These are phyloP conservation scores for Aulostomus chinensis DNA, from an alignment of 2,797 vertebrate species.

Conservation along the genomic window DNA sequence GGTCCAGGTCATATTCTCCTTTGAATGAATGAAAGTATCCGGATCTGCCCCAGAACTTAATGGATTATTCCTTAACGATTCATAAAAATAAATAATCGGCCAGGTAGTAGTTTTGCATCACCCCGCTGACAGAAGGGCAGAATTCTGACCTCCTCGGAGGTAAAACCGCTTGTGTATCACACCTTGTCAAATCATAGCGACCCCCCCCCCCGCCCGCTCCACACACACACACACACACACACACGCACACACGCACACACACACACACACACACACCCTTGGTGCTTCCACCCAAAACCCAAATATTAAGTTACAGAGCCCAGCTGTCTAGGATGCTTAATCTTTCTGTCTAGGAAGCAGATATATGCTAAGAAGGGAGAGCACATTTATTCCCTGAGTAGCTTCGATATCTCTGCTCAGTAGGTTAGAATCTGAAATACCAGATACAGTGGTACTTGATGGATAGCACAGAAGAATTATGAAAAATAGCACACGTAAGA, in stretches of 20 bases:
- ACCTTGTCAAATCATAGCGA: conserved; percentile 61
- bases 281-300: conserved; percentile 63
- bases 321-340: conserved; percentile 72
- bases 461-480: background rate
- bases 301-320: conserved; percentile 74
- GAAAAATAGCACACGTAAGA: background rate
- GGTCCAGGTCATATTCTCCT: too few species aligned
- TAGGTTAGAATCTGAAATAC: conserved; percentile 28
- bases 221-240: too few species aligned
- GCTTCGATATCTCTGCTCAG: conserved; percentile 33
- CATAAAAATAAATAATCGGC: too few species aligned
- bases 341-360: conserved; percentile 68
- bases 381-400: conserved; percentile 56
- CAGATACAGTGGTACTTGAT: conserved; percentile 6
- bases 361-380: conserved; percentile 70
- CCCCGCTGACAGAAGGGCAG: too few species aligned
- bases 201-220: too few species aligned
- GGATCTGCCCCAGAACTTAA: too few species aligned
- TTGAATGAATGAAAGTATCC: too few species aligned
- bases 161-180: conserved; percentile 49
- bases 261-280: conserved; percentile 70
- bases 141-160: too few species aligned
- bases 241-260: too few species aligned
- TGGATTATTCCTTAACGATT: too few species aligned
- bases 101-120: too few species aligned